Base-by-base conservation (phyloP, 1,140 invertebrate species). In the Cherax quadricarinatus region DNA sequence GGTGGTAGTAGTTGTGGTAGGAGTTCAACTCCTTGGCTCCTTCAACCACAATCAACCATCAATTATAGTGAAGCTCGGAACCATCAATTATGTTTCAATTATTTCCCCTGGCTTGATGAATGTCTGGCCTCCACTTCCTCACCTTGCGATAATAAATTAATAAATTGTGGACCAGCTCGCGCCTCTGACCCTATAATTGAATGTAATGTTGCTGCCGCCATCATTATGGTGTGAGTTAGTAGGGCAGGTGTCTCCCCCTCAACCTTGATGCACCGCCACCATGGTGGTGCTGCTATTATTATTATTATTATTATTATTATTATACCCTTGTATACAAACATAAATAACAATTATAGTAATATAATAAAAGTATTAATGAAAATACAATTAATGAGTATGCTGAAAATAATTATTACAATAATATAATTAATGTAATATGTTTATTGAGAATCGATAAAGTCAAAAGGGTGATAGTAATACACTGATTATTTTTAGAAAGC, bases 111-210 rank as follows among this genome's bases (percentile, higher is more conserved):
- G 49, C 7, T 66, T 87, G 85, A 87, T 87, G 85, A 51, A 87
- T 73, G 85, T 78, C 85, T 87, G 70, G 85, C 85, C 70, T 41
- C 85, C 85, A 87, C 85, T 87, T 87, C 85, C 85, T 87, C 85
- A 87, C 85, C 85, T 87, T 87, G 85, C 85, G 57, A 87, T 53
- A 87, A 87, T 87, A 87, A 78, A 87, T 87, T 87, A 73, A 87
- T 87, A 87, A 87, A 87, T 87, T 87, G 85, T 87, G 41, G 85
- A 48, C n/a, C 73, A 73, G 24, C 85, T 87, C 49, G 70, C 85
- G 49, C 85, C 73, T 78, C 70, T 14, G 66, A 41, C 66, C 85
- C 70, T 87, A 51, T 87, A 87, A 87, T 87, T 87, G 85, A 87
- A 87, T 87, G 53, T 87, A 87, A 87, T 87, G 85, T 87, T 87